phyloP scores from a whole-genome alignment of 2,797 vertebrate species.

The Bradypus variegatus region DNA sequence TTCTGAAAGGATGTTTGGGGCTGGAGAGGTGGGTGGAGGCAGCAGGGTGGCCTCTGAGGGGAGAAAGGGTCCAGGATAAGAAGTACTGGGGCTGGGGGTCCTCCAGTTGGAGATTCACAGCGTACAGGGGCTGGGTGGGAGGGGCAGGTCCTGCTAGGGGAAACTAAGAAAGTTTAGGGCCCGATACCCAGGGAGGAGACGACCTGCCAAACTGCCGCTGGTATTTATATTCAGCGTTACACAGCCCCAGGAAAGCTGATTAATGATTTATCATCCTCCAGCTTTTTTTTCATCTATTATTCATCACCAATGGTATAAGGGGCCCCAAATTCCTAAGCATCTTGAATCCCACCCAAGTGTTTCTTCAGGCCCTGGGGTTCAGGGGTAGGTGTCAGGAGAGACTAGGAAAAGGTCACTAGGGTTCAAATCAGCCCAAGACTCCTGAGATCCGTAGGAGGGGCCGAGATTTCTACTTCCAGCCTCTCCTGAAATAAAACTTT shows the following conservation, averaged over 20 bases:
- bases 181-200: neutral
- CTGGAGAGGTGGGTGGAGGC: neutral
- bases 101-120: neutral
- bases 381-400: neutral
- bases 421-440: neutral
- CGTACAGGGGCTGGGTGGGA: rapidly evolving
- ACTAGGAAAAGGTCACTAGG: neutral
- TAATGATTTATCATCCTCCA: constrained; percentile 33
- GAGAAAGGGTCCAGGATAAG: neutral
- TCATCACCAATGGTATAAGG: neutral
- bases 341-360: neutral
- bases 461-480: neutral
- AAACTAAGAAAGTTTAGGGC: neutral
- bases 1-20: neutral
- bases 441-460: too few relatives aligned
- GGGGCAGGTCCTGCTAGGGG: neutral
- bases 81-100: neutral
- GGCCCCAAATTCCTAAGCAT: constrained; percentile 41
- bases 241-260: neutral
- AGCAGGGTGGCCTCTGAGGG: neutral
- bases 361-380: constrained; percentile 28
- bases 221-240: constrained; percentile 15
- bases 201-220: neutral
- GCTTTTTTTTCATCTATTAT: constrained; percentile 46
- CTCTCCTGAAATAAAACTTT: neutral